These are phyloP conservation scores for Nasonovia ribisnigri DNA, from an alignment of 2,888 invertebrate genomes.

Conservation along the genomic window DNA sequence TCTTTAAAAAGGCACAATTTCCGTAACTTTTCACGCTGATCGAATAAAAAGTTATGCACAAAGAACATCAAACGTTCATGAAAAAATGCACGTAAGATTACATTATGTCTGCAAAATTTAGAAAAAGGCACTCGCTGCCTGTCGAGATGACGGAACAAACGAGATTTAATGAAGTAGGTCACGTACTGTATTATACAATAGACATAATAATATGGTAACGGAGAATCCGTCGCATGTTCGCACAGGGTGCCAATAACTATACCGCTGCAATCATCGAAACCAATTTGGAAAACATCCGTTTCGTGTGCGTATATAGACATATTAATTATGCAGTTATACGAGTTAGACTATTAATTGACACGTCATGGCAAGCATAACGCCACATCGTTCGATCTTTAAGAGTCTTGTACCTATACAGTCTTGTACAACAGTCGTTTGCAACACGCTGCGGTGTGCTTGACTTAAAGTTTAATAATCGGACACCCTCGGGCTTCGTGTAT, in stretches of 20 bases:
- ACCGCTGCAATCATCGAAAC: background rate
- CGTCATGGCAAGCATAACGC: background rate
- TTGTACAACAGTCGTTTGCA: background rate
- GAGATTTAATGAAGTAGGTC: background rate
- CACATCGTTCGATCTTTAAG: background rate
- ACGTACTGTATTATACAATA: background rate
- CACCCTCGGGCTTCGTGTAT: background rate
- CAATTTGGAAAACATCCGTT: background rate
- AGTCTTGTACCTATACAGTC: background rate
- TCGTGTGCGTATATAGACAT: background rate
- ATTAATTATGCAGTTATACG: background rate
- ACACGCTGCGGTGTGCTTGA: background rate
- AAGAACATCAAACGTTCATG: background rate
- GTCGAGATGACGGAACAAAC: background rate
- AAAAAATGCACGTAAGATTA: background rate
- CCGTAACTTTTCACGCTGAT: constrained; percentile 1
- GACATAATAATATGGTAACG: background rate
- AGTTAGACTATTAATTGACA: background rate
- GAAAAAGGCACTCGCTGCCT: background rate
- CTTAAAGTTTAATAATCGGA: background rate
- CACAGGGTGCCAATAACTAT: background rate
- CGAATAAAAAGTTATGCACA: background rate
- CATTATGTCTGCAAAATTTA: background rate
- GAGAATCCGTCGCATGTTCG: background rate
- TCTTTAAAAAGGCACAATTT: background rate